Base-by-base conservation (phyloP, 2,797 vertebrate species). In the Chaunax sp. region DNA sequence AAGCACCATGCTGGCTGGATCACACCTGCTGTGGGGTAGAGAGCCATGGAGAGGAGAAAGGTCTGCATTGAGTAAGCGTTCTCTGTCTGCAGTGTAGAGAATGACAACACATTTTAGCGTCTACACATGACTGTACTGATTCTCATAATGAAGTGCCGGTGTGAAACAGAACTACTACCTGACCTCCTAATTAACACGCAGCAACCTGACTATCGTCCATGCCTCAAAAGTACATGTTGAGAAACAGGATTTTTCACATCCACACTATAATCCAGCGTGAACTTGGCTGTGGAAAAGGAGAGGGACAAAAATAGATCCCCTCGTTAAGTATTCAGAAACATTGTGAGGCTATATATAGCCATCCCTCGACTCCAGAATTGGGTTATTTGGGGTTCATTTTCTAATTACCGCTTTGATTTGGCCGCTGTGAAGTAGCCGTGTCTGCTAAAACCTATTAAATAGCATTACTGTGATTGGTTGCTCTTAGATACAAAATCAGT, bases 241-340 rank as follows among this genome's bases (percentile, higher is more conserved):
- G 12, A 51, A 30, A 33, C 35, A 65, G 54, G 67, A 69, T 84
- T 88, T 73, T 77, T 71, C 78, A 70, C 70, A 54, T 81, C 38
- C 76, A 11, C 33, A 35, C 8, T 4, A 58, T 63, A 75, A 72
- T 79, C 47, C 63, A 63, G 56, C 19, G 35, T 71, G 60, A 83
- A 72, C 71, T 80, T 80, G 72, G 73, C 62, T 18, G 75, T 46
- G 69, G 75, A 76, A 80, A 75, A 71, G 47, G 46, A 5, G 7
- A 13, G 52, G 26, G 75, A 75, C 77, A 69, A 71, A 88, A 91
- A 92, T 91, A 92, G 82, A 81, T 25, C 51, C 10, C 35, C 68
- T 84, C 79, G 84, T 92, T 25, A 89, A 90, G 76, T 83, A 90
- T 91, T 90, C 84, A 90, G 67, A 82, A 58, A 77, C 64, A 82